Percentiles rank a stretch among this genome's conserved stretches.
Conservation (phyloP, 1,140 invertebrate species). For the Gryllus bimaculatus region DNA sequence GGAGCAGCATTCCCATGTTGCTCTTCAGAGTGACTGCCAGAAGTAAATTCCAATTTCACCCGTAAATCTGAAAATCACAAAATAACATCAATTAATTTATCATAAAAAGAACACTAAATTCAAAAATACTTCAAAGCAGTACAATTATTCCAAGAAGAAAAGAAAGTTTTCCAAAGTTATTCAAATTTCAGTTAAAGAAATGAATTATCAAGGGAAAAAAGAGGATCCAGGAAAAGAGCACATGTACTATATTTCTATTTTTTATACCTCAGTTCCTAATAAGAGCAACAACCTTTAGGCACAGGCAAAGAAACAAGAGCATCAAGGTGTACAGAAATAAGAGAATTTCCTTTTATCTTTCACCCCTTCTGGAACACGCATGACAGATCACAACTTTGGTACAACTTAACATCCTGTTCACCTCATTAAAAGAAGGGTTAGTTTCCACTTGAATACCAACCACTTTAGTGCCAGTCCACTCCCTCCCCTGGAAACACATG, state of each 20-base stretch:
- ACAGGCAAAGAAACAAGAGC: not conserved
- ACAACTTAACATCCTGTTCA: not conserved
- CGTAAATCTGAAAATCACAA: slow-evolving; percentile 41
- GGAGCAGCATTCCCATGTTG: slow-evolving; percentile 15
- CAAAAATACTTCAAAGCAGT: not conserved
- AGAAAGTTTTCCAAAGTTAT: too few relatives aligned
- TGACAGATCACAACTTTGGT: not conserved
- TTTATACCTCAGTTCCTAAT: too few relatives aligned
- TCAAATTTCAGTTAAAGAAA: too few relatives aligned
- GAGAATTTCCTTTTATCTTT: not conserved
- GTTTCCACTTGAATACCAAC: not conserved
- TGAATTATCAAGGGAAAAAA: too few relatives aligned
- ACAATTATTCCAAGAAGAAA: slow-evolving; percentile 8
- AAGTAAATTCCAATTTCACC: slow-evolving; percentile 48
- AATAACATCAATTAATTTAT: not conserved
- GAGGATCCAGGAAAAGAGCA: too few relatives aligned
- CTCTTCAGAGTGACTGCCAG: slow-evolving; percentile 13
- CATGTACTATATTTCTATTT: too few relatives aligned
- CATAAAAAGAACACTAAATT: slow-evolving; percentile 13
- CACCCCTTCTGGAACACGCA: not conserved
- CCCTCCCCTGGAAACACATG: not conserved
- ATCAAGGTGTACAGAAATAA: not conserved
- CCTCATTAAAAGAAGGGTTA: not conserved
- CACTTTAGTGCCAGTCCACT: not conserved
- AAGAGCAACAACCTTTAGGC: not conserved